Evolutionary conservation across 2,113 vertebrate genomes (phyloP).

Genomic region (Cariama cristata): DNA sequence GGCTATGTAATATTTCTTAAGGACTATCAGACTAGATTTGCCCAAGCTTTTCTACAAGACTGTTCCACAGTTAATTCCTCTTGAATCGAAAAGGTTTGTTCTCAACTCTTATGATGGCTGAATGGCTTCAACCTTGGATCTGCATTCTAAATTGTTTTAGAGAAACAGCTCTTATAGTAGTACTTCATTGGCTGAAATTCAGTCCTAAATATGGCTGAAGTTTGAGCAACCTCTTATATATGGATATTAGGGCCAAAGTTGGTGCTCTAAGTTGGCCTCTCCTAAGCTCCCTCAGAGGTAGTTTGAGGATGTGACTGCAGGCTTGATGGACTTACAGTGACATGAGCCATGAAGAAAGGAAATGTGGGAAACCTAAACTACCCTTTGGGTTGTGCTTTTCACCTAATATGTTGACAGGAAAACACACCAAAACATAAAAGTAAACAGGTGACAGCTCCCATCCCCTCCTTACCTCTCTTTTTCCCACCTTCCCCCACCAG

Average conservation of each 20-base stretch:
- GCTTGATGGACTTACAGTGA: background rate
- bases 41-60: background rate
- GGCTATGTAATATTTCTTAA: background rate
- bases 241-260: background rate
- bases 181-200: background rate
- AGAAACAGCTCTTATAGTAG: background rate
- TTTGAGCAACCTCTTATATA: background rate
- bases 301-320: background rate
- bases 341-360: background rate
- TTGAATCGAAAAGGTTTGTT: background rate
- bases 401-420: background rate
- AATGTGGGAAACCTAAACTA: background rate
- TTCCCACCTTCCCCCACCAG: background rate
- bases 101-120: background rate
- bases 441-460: background rate
- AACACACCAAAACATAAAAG: background rate
- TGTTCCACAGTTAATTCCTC: background rate
- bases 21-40: background rate
- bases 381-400: background rate
- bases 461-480: background rate
- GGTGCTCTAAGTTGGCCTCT: background rate
- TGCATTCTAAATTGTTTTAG: background rate
- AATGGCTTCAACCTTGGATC: background rate
- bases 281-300: background rate
- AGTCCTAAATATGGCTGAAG: background rate